These are phyloP conservation scores for Enteromius viviparus DNA, from an alignment of 2,797 vertebrate species.

Conservation along the genomic window DNA sequence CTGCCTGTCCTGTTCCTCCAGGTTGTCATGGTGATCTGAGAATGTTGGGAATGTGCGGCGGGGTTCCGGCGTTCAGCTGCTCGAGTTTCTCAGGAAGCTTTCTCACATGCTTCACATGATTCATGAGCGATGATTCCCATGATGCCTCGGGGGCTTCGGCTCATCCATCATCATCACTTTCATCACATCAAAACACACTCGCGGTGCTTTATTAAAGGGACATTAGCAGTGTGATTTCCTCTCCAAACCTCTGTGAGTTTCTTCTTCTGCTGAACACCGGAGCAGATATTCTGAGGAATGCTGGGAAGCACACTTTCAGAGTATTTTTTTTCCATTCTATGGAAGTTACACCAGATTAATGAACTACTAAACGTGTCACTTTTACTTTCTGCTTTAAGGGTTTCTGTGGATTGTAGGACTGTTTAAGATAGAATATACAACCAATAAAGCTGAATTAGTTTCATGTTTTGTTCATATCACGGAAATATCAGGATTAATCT, in stretches of 20 bases:
- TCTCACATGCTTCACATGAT: background rate
- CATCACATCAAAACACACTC: background rate
- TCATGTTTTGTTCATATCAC: no score
- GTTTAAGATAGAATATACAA: no score
- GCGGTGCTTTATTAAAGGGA: background rate
- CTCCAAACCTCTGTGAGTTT: background rate
- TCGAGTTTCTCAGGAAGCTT: background rate
- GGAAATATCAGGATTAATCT: no score
- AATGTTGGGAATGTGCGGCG: slow-evolving; percentile 69
- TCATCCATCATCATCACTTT: background rate
- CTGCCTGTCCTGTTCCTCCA: slow-evolving; percentile 69
- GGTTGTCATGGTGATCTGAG: slow-evolving; percentile 43
- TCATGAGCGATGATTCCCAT: background rate
- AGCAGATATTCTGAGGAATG: background rate
- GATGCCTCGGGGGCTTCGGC: background rate
- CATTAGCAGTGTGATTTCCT: background rate
- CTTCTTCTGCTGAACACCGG: background rate
- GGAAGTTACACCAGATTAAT: no score
- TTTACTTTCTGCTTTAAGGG: no score
- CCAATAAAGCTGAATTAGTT: no score
- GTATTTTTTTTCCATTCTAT: background rate
- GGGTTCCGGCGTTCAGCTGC: background rate
- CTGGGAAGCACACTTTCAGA: background rate
- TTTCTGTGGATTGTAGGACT: no score
- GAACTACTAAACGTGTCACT: no score